Evolutionary conservation across 2,113 vertebrate species (phyloP), one percentile per base, ranked within the genome.

Genomic region (Nettapus auritus): DNA sequence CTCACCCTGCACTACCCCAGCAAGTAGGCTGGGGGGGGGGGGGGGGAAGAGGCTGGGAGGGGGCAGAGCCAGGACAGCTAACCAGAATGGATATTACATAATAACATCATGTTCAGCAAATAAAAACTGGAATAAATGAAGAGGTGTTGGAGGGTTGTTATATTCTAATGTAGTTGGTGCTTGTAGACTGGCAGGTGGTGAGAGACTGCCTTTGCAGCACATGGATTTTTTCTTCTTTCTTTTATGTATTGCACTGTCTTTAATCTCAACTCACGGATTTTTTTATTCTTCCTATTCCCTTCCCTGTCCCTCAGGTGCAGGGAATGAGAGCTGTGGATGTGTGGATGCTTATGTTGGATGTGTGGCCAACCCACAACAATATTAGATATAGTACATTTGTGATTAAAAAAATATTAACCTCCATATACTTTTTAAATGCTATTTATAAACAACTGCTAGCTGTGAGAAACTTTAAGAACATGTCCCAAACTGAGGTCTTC

Each of bases 241-340:
- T 75, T 69, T 34, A 40, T 20, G 29, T 60, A 46, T 60, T 60
- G 33, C 53, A 69, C 11, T 38, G 17, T 3, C 28, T 25, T 50
- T 50, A 16, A 90, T 42, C 28, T 59, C 22, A 26, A 38, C 22
- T 73, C 59, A 38, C 9, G 6, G 11, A 6, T 36, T 78, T 88
- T 78, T 78, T 83, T 73, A 29, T 18, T 66, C 29, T 78, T 48
- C 21, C 20, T 83, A 5, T 31, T 78, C 44, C 50, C 22, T 57
- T 7, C 13, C 7, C 25, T 2, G 0, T 33, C 16, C 25, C n/a
- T 40, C 25, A 14, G 20, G 4, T 33, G 11, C 9, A 0, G 11
- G n/a, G 8, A 77, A 18, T 44, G 48, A 42, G 19, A 0, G 1
- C 21, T n/a, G 53, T 36, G n/a, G 22, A 11, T 74, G 7, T 84